phyloP scores from a whole-genome alignment of 2,797 vertebrate genomes.

The Sebastes oblongus region DNA sequence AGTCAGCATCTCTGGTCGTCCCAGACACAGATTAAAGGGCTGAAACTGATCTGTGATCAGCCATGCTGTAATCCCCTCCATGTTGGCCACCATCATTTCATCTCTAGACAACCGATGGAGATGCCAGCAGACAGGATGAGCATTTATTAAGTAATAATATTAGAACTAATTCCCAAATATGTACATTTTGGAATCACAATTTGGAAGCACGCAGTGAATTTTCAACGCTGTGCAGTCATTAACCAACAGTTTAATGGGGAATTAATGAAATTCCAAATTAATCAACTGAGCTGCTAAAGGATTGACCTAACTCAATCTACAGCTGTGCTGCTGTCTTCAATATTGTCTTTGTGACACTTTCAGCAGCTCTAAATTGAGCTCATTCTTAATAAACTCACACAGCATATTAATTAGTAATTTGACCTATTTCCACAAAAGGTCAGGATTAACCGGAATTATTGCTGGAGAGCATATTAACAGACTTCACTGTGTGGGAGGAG shows the following conservation, averaged over 20 bases:
- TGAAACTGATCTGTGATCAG: conserved; percentile 73
- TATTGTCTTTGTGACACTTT: conserved; percentile 40
- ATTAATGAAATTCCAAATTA: conserved; percentile 63
- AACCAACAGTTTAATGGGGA: conserved; percentile 50
- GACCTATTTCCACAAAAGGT: conserved; percentile 43
- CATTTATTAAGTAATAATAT: conserved; percentile 32
- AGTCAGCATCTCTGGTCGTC: conserved; percentile 34
- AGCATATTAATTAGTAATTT: conserved; percentile 54
- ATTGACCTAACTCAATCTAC: conserved; percentile 43
- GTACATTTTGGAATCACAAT: neutral
- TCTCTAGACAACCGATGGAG: conserved; percentile 29
- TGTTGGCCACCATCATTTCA: conserved; percentile 56
- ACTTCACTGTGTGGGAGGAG: neutral
- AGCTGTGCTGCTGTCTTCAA: conserved; percentile 25
- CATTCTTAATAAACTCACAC: conserved; percentile 53
- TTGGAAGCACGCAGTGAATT: conserved; percentile 6
- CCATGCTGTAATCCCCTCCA: conserved; percentile 50
- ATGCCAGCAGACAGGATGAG: conserved; percentile 47
- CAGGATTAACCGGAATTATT: conserved; percentile 42
- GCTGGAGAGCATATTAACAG: conserved; percentile 23
- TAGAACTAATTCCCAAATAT: conserved; percentile 28
- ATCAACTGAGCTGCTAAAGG: conserved; percentile 46
- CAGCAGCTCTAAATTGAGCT: conserved; percentile 28
- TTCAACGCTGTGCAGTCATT: conserved; percentile 19
- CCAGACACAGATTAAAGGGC: conserved; percentile 66